phyloP scores from a whole-genome alignment of 2,113 vertebrate genomes.

The Uropsilus gracilis region DNA sequence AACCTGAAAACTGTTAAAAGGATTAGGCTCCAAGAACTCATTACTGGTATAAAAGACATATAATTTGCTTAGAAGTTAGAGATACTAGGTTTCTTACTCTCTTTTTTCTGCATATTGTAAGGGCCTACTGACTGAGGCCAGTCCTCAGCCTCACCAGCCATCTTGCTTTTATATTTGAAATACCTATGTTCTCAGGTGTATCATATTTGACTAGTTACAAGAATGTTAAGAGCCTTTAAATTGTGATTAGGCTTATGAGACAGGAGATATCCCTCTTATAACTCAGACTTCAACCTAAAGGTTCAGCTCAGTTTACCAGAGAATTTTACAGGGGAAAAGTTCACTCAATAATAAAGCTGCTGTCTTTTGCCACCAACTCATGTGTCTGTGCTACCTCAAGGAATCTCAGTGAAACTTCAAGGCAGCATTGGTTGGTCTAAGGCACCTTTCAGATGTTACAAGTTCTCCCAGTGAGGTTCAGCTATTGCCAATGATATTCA shows the following conservation, averaged over 20 bases:
- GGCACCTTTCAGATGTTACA: not conserved
- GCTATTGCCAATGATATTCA: not conserved
- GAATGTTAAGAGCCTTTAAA: not conserved
- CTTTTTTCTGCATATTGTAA: not conserved
- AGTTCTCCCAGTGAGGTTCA: too few species aligned
- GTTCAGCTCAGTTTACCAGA: not conserved
- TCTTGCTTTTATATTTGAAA: not conserved
- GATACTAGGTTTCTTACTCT: not conserved
- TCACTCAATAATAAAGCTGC: not conserved
- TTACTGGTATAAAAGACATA: too few species aligned
- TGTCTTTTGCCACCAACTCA: too few species aligned
- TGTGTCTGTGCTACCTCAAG: fast-evolving
- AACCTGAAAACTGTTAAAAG: not conserved
- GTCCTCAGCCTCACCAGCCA: not conserved
- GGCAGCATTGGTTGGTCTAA: fast-evolving
- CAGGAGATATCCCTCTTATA: not conserved
- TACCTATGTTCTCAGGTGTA: not conserved
- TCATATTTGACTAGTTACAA: not conserved
- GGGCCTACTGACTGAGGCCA: not conserved
- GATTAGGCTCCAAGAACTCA: not conserved
- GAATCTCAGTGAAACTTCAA: not conserved
- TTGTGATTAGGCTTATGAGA: not conserved
- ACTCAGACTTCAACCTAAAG: not conserved
- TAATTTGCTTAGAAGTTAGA: not conserved
- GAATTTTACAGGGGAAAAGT: not conserved